Conservation (phyloP, 2,113 vertebrate genomes). For the Capra hircus region DNA sequence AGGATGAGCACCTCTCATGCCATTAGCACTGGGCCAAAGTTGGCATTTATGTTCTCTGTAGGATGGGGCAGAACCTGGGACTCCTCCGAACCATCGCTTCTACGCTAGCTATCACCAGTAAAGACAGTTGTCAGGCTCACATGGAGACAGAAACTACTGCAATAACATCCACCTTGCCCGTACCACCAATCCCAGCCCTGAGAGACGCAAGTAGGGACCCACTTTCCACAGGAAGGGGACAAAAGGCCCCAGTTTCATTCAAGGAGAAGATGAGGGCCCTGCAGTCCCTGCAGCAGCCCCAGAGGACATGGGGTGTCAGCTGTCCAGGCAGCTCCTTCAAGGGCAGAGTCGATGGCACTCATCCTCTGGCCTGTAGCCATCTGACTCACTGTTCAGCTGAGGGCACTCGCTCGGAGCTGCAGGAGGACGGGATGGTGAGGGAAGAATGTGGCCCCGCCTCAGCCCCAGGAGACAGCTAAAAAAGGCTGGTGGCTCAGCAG, state of each 20-base stretch:
- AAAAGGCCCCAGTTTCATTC: background rate
- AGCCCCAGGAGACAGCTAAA: background rate
- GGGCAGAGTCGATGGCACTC: background rate
- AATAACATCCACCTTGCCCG: background rate
- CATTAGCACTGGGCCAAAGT: fast-evolving
- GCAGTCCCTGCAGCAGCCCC: background rate
- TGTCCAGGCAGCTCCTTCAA: background rate
- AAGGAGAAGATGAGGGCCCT: background rate
- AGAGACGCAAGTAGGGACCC: background rate
- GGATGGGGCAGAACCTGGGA: background rate
- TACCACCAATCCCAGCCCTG: background rate
- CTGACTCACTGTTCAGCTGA: background rate
- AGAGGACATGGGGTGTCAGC: background rate
- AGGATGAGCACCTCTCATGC: background rate
- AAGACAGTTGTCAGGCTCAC: background rate
- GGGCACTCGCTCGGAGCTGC: background rate
- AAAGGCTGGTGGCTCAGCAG: background rate
- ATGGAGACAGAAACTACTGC: background rate
- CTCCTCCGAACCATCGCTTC: background rate
- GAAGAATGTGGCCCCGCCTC: background rate
- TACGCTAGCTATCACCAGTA: background rate
- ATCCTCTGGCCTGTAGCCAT: background rate
- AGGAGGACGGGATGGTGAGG: fast-evolving
- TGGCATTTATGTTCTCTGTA: background rate
- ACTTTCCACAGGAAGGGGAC: background rate